Percentiles rank a stretch among this genome's conserved stretches.
These are phyloP conservation scores for Drosophila sechellia DNA, from an alignment of 1,140 invertebrate species.

Conservation along the genomic window DNA sequence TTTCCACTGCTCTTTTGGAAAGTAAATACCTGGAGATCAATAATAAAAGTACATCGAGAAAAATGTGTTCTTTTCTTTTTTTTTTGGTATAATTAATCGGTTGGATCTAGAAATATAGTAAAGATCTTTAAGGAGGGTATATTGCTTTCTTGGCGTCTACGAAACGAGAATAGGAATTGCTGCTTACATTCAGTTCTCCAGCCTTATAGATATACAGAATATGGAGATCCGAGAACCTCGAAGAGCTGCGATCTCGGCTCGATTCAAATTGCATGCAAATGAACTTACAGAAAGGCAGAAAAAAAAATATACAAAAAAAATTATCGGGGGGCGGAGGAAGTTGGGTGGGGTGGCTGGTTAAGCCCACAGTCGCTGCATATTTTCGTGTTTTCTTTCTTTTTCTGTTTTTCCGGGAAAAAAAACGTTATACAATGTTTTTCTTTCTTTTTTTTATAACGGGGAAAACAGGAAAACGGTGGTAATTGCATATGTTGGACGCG, in stretches of 20 bases:
- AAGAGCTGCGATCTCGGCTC: constrained; percentile 21
- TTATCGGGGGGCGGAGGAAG: background rate
- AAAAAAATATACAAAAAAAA: background rate
- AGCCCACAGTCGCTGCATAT: constrained; percentile 31
- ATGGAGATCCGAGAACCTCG: constrained; percentile 28
- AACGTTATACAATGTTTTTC: constrained; percentile 32
- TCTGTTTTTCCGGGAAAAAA: constrained; percentile 21
- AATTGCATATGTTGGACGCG: constrained; percentile 34
- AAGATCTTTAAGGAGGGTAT: background rate
- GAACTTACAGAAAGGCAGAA: constrained; percentile 6
- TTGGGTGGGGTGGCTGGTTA: constrained; percentile 1
- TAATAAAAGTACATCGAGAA: too few species aligned
- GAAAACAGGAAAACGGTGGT: constrained; percentile 20
- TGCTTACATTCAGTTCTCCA: background rate
- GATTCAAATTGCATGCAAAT: constrained; percentile 43
- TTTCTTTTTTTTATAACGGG: constrained; percentile 10
- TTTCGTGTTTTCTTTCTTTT: constrained; percentile 6
- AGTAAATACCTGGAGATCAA: too few species aligned
- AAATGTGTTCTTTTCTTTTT: too few species aligned
- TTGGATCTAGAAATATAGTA: too few species aligned
- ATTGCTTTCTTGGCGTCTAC: background rate
- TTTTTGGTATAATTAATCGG: too few species aligned
- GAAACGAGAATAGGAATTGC: background rate
- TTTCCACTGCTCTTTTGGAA: background rate
- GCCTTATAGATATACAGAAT: constrained; percentile 6